Base-by-base conservation (phyloP, 2,888 invertebrate genomes). In the Spilosoma lubricipeda region DNA sequence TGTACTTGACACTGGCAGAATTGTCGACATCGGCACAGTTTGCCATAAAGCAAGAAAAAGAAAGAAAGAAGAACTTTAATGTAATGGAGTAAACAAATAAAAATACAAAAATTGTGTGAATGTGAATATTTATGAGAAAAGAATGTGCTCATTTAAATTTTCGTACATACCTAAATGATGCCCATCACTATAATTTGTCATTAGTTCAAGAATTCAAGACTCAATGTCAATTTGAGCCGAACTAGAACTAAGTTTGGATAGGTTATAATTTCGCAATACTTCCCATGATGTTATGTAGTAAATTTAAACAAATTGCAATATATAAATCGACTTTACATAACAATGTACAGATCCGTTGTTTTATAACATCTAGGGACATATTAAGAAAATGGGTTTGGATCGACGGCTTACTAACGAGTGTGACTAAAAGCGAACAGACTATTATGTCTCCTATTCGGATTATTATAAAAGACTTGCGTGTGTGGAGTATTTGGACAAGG, bases 401-500 rank as follows among this genome's bases (percentile, higher is more conserved):
- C 75, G 87, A 91, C 69, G 84, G 84, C 59, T 77, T 87, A 45
- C 74, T 88, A 68, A 75, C 80, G n/a, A 77, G 81, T 70, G 68
- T 87, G 59, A 73, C 74, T 74, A 88, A 85, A 80, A 84, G 80
- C 71, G 82, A 88, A 48, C 79, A 67, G 64, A 85, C 79, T 66
- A 85, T 77, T 76, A 93, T 94, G 93, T 91, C 91, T 79, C 86
- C 88, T 59, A 82, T 93, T 67, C 88, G 90, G 72, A 86, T 90
- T 83, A 84, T 94, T 56, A 82, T 93, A n/a, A 92, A 88, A 79
- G 92, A 93, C 87, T 89, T 94, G 82, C 92, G 89, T 77, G 77
- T 94, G 63, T 93, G 93, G 92, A 93, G 88, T 85, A 87, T 85
- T 72, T 95, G 94, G 94, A 89, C 90, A 67, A 89, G 93, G 20